phyloP scores from a whole-genome alignment of 2,888 invertebrate species.

The Leucophenga montana region DNA sequence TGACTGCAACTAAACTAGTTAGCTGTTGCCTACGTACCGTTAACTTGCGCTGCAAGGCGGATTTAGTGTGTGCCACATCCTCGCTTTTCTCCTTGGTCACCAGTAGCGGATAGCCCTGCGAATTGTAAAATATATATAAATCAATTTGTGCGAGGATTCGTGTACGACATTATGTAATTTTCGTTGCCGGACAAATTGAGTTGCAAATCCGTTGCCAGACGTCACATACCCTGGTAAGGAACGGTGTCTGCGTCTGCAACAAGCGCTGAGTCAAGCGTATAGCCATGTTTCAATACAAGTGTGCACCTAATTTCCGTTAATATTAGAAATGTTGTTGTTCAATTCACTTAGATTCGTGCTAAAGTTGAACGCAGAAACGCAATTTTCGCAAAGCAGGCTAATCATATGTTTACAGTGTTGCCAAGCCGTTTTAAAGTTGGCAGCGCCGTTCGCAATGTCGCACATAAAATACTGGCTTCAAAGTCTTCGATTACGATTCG shows the following conservation, averaged over 20 bases:
- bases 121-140: conserved; percentile 17
- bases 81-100: conserved; percentile 71
- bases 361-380: no score
- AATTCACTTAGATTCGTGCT: no score
- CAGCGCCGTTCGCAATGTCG: no score
- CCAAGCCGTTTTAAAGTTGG: no score
- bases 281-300: conserved; percentile 58
- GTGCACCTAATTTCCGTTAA: no score
- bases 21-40: conserved; percentile 70
- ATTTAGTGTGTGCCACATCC: conserved; percentile 75
- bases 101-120: conserved; percentile 70
- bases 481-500: no score
- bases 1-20: background rate
- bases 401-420: no score
- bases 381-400: no score
- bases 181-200: conserved; percentile 16
- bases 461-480: no score
- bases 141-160: conserved; percentile 16
- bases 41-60: conserved; percentile 74
- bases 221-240: conserved; percentile 67
- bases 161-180: conserved; percentile 66
- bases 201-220: conserved; percentile 23
- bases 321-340: no score
- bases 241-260: conserved; percentile 66
- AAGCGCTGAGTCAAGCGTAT: conserved; percentile 68